Evolutionary conservation across 2,113 vertebrate species (phyloP).

Genomic region (Pseudolaguvia tuberculata): DNA sequence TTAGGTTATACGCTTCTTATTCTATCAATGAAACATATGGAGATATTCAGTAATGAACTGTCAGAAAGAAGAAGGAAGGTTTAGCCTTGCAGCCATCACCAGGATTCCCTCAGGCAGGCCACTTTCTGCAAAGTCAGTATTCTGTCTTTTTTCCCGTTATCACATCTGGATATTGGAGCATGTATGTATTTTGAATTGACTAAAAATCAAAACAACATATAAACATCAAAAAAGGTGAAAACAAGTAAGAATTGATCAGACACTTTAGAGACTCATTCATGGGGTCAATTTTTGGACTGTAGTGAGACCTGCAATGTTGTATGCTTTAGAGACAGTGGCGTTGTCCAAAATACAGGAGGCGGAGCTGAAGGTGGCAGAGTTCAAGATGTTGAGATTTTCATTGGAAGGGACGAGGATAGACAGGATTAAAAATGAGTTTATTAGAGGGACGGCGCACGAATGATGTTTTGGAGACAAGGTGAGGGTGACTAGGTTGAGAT

Average conservation of each 20-base stretch:
- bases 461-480: too few species aligned
- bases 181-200: background rate
- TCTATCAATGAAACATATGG: background rate
- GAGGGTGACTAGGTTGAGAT: too few species aligned
- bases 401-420: too few species aligned
- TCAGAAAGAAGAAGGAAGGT: background rate
- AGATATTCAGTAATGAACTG: conserved; percentile 14
- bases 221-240: background rate
- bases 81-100: background rate
- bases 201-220: background rate
- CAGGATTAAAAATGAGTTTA: too few species aligned
- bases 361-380: too few species aligned
- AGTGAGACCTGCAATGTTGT: too few species aligned
- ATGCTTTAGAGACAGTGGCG: too few species aligned
- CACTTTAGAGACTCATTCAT: background rate
- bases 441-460: too few species aligned
- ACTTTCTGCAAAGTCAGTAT: background rate
- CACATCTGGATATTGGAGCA: background rate
- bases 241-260: background rate
- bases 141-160: background rate
- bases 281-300: too few species aligned
- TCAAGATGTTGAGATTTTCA: too few species aligned
- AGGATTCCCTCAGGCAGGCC: background rate
- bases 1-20: background rate
- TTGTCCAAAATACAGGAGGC: too few species aligned